A percentile compares a stretch with the other conserved stretches of the same genome.
Evolutionary conservation across 2,888 invertebrate genomes (phyloP).

Genomic region (Vandiemenella viatica): DNA sequence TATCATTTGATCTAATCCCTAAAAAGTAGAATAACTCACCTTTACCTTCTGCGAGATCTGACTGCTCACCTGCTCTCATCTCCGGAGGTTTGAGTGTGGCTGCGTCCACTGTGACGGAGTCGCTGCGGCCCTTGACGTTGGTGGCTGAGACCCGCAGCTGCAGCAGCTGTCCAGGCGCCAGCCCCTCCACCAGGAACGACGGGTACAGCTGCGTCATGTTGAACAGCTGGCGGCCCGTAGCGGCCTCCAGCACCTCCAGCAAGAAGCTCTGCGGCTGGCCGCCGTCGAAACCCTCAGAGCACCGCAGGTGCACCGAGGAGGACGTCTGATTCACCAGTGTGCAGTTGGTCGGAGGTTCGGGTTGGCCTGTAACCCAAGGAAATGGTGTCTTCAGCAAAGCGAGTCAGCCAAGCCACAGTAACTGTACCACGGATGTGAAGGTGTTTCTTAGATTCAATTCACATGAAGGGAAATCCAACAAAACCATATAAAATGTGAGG

Average conservation of each 20-base stretch:
- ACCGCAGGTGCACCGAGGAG: conserved; percentile 57
- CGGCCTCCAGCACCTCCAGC: conserved; percentile 57
- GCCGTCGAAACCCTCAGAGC: conserved; percentile 58
- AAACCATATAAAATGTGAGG: too few relatives aligned
- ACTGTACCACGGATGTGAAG: too few relatives aligned
- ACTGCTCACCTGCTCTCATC: conserved; percentile 63
- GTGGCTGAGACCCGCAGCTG: conserved; percentile 66
- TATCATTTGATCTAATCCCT: too few relatives aligned
- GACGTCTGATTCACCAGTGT: conserved; percentile 62
- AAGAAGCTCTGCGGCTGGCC: conserved; percentile 58
- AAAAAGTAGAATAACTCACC: too few relatives aligned
- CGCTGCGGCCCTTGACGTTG: conserved; percentile 71
- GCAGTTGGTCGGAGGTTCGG: conserved; percentile 64
- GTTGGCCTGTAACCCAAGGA: conserved; percentile 44
- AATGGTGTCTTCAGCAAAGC: too few relatives aligned
- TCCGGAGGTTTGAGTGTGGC: conserved; percentile 61
- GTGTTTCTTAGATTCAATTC: too few relatives aligned
- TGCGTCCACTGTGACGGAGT: conserved; percentile 50
- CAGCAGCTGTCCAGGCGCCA: conserved; percentile 63
- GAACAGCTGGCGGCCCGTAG: conserved; percentile 42
- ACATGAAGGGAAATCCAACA: too few relatives aligned
- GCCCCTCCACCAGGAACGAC: conserved; percentile 56
- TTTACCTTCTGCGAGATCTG: too few relatives aligned
- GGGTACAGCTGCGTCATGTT: conserved; percentile 58
- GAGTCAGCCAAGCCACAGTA: too few relatives aligned